Conservation (phyloP, 2,888 invertebrate genomes). For the Eurois occulta region DNA sequence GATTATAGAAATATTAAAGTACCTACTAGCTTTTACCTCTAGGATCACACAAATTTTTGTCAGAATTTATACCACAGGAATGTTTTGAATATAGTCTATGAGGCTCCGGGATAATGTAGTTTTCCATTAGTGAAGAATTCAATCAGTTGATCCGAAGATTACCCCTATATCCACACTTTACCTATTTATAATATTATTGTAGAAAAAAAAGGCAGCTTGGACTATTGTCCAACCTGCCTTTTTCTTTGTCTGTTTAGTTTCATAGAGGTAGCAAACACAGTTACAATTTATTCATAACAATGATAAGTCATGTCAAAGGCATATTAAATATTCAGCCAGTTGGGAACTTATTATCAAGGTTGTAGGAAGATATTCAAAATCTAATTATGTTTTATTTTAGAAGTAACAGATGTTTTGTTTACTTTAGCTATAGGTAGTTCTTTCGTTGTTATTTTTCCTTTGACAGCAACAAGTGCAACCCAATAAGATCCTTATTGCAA, state of each 20-base stretch:
- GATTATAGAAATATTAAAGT: neutral
- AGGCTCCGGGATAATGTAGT: neutral
- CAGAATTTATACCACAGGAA: neutral
- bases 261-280: neutral
- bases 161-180: neutral
- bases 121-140: neutral
- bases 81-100: too few species aligned
- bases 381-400: neutral
- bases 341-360: neutral
- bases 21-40: neutral
- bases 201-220: neutral
- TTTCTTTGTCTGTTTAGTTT: neutral
- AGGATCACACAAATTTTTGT: neutral
- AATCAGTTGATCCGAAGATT: neutral
- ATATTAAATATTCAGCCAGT: constrained; percentile 7
- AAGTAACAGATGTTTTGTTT: neutral
- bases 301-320: constrained; percentile 9
- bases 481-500: neutral
- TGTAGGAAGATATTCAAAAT: neutral
- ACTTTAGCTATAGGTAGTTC: neutral
- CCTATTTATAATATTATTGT: neutral
- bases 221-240: too few species aligned
- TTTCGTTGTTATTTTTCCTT: neutral
- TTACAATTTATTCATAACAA: neutral
- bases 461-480: neutral